Evolutionary conservation across 1,140 invertebrate species (phyloP).

Genomic region (Macrotrachela quadricornifera): DNA sequence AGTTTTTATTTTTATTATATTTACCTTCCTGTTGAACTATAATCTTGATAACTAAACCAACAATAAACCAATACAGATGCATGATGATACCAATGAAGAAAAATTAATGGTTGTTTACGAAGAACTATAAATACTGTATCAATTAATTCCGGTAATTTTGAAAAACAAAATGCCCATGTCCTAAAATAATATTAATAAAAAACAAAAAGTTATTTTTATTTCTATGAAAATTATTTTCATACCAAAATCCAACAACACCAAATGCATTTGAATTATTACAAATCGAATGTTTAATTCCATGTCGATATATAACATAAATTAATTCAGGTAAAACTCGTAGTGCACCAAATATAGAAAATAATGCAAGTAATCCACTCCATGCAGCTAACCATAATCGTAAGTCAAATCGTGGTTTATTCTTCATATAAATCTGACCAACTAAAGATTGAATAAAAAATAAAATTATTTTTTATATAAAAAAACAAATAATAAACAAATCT

Average conservation of each 20-base stretch:
- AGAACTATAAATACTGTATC: constrained; percentile 90
- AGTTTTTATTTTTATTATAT: no score
- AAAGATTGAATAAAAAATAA: no score
- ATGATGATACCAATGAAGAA: constrained; percentile 70
- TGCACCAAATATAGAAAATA: constrained; percentile 75
- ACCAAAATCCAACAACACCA: constrained; percentile 45
- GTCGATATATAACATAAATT: constrained; percentile 54
- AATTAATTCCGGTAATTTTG: constrained; percentile 80
- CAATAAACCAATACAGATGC: constrained; percentile 61
- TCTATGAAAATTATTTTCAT: no score
- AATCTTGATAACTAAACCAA: constrained; percentile 44
- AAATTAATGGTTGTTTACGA: constrained; percentile 85
- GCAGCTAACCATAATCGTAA: constrained; percentile 55
- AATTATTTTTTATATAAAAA: no score
- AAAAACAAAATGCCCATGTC: constrained; percentile 51
- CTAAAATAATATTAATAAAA: background rate
- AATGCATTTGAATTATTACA: constrained; percentile 38
- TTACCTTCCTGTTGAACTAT: background rate
- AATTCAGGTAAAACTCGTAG: constrained; percentile 44
- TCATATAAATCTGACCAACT: constrained; percentile 66
- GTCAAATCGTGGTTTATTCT: constrained; percentile 61
- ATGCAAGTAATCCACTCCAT: constrained; percentile 74
- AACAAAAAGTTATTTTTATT: no score
- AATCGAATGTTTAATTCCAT: constrained; percentile 76
- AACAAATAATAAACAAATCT: no score